Evolutionary conservation across 1,140 invertebrate genomes (phyloP).

Genomic region (Drosophila bocki): DNA sequence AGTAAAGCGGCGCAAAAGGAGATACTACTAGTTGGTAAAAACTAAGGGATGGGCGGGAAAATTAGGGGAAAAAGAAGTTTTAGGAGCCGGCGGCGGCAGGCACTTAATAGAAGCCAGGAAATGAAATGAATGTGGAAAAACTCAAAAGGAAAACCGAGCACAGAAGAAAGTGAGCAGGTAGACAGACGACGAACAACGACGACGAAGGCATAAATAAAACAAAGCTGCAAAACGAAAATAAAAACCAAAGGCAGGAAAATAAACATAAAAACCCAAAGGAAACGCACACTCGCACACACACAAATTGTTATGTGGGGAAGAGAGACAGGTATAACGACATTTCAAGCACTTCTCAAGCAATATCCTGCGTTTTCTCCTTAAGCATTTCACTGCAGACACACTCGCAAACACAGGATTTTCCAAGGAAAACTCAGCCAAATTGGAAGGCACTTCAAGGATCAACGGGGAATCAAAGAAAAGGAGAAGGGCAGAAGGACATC

Average conservation of each 20-base stretch:
- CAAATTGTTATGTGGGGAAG: constrained; percentile 8
- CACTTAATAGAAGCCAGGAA: constrained; percentile 56
- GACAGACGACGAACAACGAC: constrained; percentile 25
- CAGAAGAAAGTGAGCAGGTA: constrained; percentile 39
- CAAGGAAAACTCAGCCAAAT: constrained; percentile 51
- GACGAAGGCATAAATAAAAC: constrained; percentile 67
- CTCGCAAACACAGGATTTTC: constrained; percentile 15
- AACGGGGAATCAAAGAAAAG: constrained; percentile 18
- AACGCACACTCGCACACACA: constrained; percentile 26
- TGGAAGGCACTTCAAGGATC: constrained; percentile 52
- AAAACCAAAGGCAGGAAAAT: constrained; percentile 61
- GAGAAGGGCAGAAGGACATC: constrained; percentile 1
- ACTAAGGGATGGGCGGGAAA: constrained; percentile 8
- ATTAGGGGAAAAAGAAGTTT: constrained; percentile 21
- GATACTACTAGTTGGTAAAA: constrained; percentile 1
- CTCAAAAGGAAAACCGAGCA: constrained; percentile 63
- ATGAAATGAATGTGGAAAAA: constrained; percentile 75
- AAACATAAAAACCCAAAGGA: constrained; percentile 53
- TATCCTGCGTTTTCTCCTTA: constrained; percentile 34
- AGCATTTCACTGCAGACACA: constrained; percentile 39
- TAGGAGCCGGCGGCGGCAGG: constrained; percentile 28
- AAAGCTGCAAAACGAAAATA: constrained; percentile 57
- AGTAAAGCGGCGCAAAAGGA: constrained; percentile 4
- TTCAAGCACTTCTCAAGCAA: constrained; percentile 43
- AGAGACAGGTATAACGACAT: constrained; percentile 18